These are phyloP conservation scores for Scleropages formosus DNA, from an alignment of 2,797 vertebrate genomes.

Conservation along the genomic window DNA sequence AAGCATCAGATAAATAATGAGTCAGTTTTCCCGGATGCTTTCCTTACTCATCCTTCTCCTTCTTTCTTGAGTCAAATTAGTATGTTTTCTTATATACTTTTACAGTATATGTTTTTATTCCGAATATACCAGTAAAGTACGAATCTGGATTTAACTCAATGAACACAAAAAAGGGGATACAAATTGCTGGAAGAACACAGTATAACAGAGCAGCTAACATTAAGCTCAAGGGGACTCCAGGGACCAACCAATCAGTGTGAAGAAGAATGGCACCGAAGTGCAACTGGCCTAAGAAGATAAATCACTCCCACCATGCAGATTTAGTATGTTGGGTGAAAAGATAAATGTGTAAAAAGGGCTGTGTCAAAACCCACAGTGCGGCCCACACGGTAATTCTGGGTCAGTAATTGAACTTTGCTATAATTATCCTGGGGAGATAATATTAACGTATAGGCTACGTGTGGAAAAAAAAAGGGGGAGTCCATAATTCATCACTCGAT, in stretches of 20 bases:
- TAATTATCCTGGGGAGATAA: conserved; percentile 99
- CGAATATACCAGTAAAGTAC: conserved; percentile 52
- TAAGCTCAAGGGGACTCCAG: conserved; percentile 84
- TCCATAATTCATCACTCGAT: conserved; percentile 88
- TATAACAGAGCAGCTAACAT: conserved; percentile 78
- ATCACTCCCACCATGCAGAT: conserved; percentile 93
- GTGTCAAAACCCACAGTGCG: conserved; percentile 80
- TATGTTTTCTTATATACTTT: not conserved
- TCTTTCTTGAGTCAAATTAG: conserved; percentile 40
- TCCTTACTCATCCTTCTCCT: not conserved
- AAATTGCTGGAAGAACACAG: conserved; percentile 79
- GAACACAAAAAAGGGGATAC: conserved; percentile 69
- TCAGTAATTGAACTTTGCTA: conserved; percentile 96
- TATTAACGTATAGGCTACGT: conserved; percentile 92
- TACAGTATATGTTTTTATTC: not conserved
- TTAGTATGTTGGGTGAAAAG: conserved; percentile 83
- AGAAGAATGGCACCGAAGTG: conserved; percentile 77
- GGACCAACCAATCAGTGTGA: conserved; percentile 78
- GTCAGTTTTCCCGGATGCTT: no score
- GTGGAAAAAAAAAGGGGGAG: conserved; percentile 69
- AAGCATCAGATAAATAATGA: no score
- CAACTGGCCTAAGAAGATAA: conserved; percentile 78
- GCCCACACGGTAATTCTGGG: conserved; percentile 81
- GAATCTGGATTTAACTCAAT: conserved; percentile 64
- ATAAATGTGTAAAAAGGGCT: conserved; percentile 87